phyloP scores from a whole-genome alignment of 2,888 invertebrate genomes.

The Nomada lathburiana region DNA sequence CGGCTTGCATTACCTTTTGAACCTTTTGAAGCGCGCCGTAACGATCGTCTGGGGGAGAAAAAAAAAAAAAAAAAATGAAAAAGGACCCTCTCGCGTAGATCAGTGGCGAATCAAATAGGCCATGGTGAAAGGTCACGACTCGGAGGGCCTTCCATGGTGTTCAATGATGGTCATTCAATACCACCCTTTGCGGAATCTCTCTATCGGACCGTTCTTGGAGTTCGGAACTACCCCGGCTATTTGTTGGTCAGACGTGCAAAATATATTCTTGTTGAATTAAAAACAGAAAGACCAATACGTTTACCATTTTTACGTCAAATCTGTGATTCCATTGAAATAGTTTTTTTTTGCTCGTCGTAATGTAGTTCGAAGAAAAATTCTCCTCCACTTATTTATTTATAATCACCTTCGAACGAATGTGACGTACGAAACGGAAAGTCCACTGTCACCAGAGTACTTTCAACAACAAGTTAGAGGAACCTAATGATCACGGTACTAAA shows the following conservation, averaged over 20 bases:
- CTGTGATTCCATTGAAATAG: too few species aligned
- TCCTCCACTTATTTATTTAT: not conserved
- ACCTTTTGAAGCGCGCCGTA: conserved; percentile 55
- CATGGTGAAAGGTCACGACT: conserved; percentile 55
- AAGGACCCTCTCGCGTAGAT: conserved; percentile 59
- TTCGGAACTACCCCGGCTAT: not conserved
- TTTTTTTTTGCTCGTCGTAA: not conserved
- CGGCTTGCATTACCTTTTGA: conserved; percentile 62
- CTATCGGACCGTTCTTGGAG: conserved; percentile 41
- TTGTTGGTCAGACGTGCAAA: conserved; percentile 14
- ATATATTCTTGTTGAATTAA: not conserved
- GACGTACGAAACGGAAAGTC: conserved; percentile 10
- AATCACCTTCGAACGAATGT: not conserved
- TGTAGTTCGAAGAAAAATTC: not conserved
- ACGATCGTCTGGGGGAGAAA: conserved; percentile 44
- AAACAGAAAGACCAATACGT: too few species aligned
- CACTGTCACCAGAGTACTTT: not conserved
- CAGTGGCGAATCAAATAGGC: conserved; percentile 56
- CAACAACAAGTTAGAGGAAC: conserved; percentile 44
- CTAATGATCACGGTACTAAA: conserved; percentile 49
- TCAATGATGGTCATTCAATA: conserved; percentile 45
- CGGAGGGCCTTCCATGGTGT: conserved; percentile 38
- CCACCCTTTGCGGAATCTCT: conserved; percentile 39
- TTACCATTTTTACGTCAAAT: not conserved
- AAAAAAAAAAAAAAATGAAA: conserved; percentile 30